Base-by-base conservation (phyloP, 2,797 vertebrate genomes). In the Nannoperca obscura region DNA sequence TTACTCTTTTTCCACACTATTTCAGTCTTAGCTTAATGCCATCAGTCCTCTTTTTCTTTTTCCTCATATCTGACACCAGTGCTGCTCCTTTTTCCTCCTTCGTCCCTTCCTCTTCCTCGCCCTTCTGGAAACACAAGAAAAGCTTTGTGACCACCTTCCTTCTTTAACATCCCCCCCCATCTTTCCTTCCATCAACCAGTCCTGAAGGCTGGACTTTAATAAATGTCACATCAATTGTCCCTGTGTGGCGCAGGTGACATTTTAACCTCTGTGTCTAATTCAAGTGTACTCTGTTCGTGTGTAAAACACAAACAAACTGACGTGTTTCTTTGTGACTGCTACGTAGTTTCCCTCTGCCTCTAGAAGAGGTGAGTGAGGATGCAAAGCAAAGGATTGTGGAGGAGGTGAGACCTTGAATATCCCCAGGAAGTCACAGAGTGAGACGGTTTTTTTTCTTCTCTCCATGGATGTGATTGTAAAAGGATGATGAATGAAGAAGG, bases 221-320 rank as follows among this genome's bases (percentile, higher is more conserved):
- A 91, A 91, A 88, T 88, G 86, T 89, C 91, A 89, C 81, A 82
- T 90, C 69, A 52, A 27, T 67, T 61, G 36, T 70, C 49, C 40
- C 40, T 19, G 20, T 15, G 49, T 9, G 2, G n/a, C 44, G 7
- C 20, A 0, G 7, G 9, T 53, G 50, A 79, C 67, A 34, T 68
- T 60, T 78, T 34, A 32, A 82, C 67, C 81, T 65, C 34, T 32
- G 47, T 7, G 7, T 66, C 47, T 58, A 24, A 24, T 65, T 77
- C 52, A 38, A 24, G 73, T 47, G 27, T 7, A 11, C n/a, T 68
- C 14, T 47, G 57, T 22, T 74, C 27, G 49, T 74, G 69, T 71
- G 62, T 59, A 44, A 67, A 82, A 61, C 67, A n/a, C 57, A 77
- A 63, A 78, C 44, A 63, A 71, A 63, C 53, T 2, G 27, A 42